Percentiles rank a stretch among this genome's conserved stretches.
phyloP scores from a whole-genome alignment of 2,797 vertebrate genomes.

The Sternotherus odoratus region DNA sequence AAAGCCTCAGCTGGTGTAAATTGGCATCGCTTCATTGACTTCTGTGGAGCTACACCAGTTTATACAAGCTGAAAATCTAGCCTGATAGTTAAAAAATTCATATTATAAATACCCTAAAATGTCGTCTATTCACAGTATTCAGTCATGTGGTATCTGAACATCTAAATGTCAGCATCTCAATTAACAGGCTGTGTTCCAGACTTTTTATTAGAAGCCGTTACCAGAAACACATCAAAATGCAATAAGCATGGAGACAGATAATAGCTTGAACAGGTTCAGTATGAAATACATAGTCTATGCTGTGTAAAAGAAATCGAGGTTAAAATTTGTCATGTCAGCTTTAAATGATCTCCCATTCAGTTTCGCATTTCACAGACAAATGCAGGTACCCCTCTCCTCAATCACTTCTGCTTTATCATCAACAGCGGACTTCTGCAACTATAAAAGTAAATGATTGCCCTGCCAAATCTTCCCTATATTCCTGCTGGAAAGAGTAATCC shows the following conservation, averaged over 20 bases:
- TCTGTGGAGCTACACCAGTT: neutral
- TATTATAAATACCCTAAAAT: conserved; percentile 35
- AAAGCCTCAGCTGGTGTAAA: neutral
- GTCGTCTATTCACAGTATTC: neutral
- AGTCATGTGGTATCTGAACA: conserved; percentile 15
- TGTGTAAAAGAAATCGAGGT: conserved; percentile 3
- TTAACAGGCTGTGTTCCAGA: conserved; percentile 29
- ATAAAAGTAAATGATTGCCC: neutral
- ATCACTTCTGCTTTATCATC: neutral
- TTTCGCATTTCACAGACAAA: conserved; percentile 25
- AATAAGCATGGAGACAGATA: conserved; percentile 47
- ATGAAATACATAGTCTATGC: conserved; percentile 18
- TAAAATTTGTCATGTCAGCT: conserved; percentile 39
- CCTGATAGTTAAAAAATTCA: neutral
- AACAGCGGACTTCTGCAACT: conserved; percentile 10
- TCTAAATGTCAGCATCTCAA: conserved; percentile 45
- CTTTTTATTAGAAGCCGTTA: conserved; percentile 55
- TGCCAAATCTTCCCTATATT: neutral
- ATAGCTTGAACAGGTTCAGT: conserved; percentile 31
- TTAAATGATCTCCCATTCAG: conserved; percentile 8
- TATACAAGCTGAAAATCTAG: neutral
- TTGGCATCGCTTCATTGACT: conserved; percentile 7
- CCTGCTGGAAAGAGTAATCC: fast-evolving
- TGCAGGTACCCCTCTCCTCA: neutral
- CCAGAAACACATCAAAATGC: conserved; percentile 44